Conservation (phyloP, 2,113 vertebrate species). For the Calcarius ornatus region DNA sequence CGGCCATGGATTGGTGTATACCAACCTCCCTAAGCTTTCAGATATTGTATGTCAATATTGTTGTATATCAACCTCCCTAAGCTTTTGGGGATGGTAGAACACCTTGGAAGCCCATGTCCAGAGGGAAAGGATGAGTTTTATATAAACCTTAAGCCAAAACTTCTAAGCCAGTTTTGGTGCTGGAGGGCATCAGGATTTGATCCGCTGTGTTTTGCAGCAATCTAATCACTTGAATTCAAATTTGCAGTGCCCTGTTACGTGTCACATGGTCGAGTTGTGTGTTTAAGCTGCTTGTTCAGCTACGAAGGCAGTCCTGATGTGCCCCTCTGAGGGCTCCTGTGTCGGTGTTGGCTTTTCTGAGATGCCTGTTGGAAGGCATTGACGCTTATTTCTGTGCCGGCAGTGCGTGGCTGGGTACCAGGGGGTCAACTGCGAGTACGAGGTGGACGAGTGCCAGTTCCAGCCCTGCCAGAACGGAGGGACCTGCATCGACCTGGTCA, state of each 20-base stretch:
- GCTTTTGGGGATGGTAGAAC: neutral
- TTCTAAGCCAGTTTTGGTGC: neutral
- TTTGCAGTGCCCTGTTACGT: neutral
- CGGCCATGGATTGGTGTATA: neutral
- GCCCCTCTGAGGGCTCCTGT: neutral
- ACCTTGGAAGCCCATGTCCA: neutral
- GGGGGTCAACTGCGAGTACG: conserved; percentile 89
- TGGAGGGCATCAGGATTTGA: neutral
- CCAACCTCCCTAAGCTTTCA: neutral
- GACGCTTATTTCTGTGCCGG: neutral
- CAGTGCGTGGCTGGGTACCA: conserved; percentile 88
- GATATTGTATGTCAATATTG: too few relatives aligned
- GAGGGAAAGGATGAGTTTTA: neutral
- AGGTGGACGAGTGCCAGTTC: conserved; percentile 89
- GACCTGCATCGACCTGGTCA: conserved; percentile 89
- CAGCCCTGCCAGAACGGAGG: conserved; percentile 86
- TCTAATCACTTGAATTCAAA: neutral
- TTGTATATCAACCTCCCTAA: neutral
- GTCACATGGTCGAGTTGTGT: neutral
- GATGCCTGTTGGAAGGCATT: neutral
- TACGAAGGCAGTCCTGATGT: neutral
- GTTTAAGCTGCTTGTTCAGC: neutral
- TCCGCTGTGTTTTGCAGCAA: neutral
- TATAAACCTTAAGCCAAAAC: neutral
- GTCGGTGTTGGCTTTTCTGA: neutral